phyloP scores from a whole-genome alignment of 2,113 vertebrate genomes.

The Oreocharis arfaki region DNA sequence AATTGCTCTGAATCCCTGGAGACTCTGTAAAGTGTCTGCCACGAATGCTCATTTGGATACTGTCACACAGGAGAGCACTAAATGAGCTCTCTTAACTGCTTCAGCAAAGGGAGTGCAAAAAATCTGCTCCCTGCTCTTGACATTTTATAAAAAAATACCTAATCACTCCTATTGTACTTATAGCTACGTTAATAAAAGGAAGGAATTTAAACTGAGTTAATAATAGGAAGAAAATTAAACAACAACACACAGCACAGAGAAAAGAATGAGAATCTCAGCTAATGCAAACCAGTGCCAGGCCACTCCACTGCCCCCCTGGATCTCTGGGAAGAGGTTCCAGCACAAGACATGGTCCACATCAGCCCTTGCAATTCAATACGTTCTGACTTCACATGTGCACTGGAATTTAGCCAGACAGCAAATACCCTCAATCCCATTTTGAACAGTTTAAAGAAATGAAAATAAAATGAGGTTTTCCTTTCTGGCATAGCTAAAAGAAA shows the following conservation, averaged over 20 bases:
- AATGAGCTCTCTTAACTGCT: background rate
- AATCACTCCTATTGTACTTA: background rate
- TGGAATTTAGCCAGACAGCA: background rate
- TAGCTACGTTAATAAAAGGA: background rate
- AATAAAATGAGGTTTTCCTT: background rate
- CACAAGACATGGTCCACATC: background rate
- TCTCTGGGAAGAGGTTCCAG: background rate
- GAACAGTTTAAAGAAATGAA: background rate
- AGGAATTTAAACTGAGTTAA: background rate
- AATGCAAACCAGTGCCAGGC: background rate
- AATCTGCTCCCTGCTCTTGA: background rate
- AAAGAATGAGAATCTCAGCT: background rate
- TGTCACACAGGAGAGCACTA: background rate
- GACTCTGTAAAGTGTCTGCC: background rate
- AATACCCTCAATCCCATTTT: background rate
- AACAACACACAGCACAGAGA: background rate
- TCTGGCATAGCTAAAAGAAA: background rate
- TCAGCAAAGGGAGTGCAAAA: background rate
- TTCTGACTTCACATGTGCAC: background rate
- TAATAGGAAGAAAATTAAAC: background rate
- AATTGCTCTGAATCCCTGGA: background rate
- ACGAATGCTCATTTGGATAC: background rate
- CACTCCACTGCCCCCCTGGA: background rate
- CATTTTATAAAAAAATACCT: background rate
- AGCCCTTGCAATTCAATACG: background rate